phyloP scores from a whole-genome alignment of 2,113 vertebrate species.

The Cinclus cinclus region DNA sequence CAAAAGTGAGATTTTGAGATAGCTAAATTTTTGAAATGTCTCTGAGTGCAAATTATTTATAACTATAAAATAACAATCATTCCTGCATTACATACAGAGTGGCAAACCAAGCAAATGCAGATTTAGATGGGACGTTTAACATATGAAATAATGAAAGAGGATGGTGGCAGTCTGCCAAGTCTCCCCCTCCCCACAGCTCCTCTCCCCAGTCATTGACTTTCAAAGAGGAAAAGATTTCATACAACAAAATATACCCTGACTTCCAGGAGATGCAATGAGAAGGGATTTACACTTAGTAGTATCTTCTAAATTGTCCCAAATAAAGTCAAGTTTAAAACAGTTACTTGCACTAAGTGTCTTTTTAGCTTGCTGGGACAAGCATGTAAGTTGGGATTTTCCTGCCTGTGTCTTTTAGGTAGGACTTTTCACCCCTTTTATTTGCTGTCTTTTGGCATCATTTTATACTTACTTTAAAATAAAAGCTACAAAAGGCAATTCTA shows the following conservation, averaged over 20 bases:
- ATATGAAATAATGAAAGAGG: slow-evolving; percentile 66
- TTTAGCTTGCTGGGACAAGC: neutral
- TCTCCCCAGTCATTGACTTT: slow-evolving; percentile 75
- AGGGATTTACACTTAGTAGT: neutral
- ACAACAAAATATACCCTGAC: slow-evolving; percentile 75
- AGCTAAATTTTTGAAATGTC: slow-evolving; percentile 20
- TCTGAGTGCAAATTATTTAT: slow-evolving; percentile 37
- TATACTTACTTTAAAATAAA: slow-evolving; percentile 72
- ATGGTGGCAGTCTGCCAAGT: slow-evolving; percentile 68
- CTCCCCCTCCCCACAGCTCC: neutral
- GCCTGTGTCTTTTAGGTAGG: slow-evolving; percentile 23
- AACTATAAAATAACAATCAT: slow-evolving; percentile 31
- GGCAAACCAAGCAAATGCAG: slow-evolving; percentile 45
- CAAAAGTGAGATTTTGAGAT: slow-evolving; percentile 33
- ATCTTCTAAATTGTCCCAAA: slow-evolving; percentile 3
- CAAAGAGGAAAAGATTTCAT: slow-evolving; percentile 75
- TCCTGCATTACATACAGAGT: neutral
- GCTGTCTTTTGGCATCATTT: slow-evolving; percentile 56
- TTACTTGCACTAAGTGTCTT: slow-evolving; percentile 1
- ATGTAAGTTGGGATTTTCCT: neutral
- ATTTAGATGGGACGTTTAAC: slow-evolving; percentile 58
- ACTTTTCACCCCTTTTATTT: slow-evolving; percentile 66
- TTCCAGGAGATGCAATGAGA: slow-evolving; percentile 45
- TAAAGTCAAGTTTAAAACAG: slow-evolving; percentile 13
- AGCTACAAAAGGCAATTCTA: slow-evolving; percentile 52